Conservation (phyloP, 35 echinoderm and acorn worm genomes). For the Holothuria glaberrima region DNA sequence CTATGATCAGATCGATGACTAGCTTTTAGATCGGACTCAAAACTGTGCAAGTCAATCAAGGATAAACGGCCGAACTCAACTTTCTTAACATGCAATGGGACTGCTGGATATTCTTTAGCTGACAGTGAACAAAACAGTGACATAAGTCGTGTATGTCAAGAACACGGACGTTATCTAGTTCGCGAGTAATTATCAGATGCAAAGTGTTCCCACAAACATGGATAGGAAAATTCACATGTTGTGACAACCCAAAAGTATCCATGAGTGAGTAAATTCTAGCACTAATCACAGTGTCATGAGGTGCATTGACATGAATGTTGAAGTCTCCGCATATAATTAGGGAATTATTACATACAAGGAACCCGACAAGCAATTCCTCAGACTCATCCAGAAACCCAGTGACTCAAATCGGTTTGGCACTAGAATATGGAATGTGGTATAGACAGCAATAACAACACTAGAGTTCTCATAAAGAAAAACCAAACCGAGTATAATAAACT, state of each 20-base stretch:
- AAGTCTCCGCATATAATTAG: neutral
- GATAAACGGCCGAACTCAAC: constrained; percentile 2
- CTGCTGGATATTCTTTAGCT: constrained; percentile 10
- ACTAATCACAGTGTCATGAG: neutral
- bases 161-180: neutral
- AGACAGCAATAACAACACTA: neutral
- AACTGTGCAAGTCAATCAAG: constrained; percentile 2
- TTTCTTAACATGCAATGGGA: constrained; percentile 7
- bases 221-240: no score
- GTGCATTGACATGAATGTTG: neutral
- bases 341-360: no score
- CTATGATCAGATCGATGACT: neutral
- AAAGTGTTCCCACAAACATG: no score
- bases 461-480: neutral
- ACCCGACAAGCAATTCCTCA: neutral
- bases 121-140: neutral
- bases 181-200: neutral
- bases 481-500: constrained; percentile 7
- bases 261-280: no score
- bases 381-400: neutral
- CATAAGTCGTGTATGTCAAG: neutral
- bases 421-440: neutral
- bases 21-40: constrained; percentile 5
- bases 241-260: no score
- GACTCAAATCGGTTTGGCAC: neutral